These are phyloP conservation scores for Leptoclinus maculatus DNA, from an alignment of 2,797 vertebrate genomes.

Conservation along the genomic window DNA sequence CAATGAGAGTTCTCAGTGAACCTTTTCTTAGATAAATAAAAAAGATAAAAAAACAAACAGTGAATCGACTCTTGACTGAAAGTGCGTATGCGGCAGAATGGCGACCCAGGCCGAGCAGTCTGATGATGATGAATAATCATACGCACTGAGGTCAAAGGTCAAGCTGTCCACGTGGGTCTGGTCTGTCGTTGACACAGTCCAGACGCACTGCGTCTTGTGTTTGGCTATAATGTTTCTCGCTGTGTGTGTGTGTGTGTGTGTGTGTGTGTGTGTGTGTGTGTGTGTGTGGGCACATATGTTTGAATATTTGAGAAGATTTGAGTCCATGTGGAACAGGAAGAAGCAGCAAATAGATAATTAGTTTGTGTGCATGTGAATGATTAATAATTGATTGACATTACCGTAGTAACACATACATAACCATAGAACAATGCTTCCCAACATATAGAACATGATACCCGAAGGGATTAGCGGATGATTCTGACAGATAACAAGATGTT, in stretches of 20 bases:
- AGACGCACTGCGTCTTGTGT: conserved; percentile 61
- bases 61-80: conserved; percentile 6
- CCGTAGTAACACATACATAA: background rate
- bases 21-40: conserved; percentile 34
- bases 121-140: conserved; percentile 78
- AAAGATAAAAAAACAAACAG: conserved; percentile 44
- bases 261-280: conserved; percentile 13
- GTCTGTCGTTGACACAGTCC: conserved; percentile 73
- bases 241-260: conserved; percentile 17
- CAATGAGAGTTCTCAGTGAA: conserved; percentile 30
- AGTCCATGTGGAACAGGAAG: conserved; percentile 25
- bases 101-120: conserved; percentile 26
- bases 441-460: background rate
- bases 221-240: conserved; percentile 47
- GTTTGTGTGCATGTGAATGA: background rate
- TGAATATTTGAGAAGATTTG: conserved; percentile 19
- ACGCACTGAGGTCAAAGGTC: conserved; percentile 65
- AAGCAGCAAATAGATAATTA: background rate
- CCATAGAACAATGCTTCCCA: background rate
- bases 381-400: background rate
- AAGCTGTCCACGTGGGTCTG: conserved; percentile 74
- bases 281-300: conserved; percentile 4
- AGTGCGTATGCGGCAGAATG: conserved; percentile 36
- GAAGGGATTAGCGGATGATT: background rate
- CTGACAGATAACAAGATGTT: background rate